A percentile compares a stretch with the other conserved stretches of the same genome.
Conservation (phyloP, 1,140 invertebrate species). For the Samia ricini region DNA sequence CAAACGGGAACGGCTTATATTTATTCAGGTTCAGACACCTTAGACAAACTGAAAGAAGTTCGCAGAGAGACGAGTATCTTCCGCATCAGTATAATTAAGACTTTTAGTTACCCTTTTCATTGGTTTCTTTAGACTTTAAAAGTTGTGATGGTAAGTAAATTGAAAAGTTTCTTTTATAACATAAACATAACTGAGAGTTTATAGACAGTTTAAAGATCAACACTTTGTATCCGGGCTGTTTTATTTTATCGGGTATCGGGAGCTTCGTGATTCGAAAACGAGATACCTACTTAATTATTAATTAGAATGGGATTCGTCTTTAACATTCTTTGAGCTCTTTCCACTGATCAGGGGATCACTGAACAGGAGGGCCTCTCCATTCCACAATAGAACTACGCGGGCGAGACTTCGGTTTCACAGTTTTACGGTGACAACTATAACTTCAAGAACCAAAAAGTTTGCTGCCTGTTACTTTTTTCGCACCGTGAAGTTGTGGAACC, state of each 20-base stretch:
- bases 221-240: background rate
- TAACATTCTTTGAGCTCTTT: too few species aligned
- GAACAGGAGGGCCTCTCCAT: too few species aligned
- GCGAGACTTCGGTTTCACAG: too few species aligned
- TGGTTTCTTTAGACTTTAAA: slow-evolving; percentile 14
- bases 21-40: slow-evolving; percentile 12
- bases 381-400: too few species aligned
- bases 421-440: too few species aligned
- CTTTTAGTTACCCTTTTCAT: slow-evolving; percentile 13
- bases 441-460: too few species aligned
- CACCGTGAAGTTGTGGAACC: too few species aligned
- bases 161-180: slow-evolving; percentile 12
- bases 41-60: slow-evolving; percentile 11
- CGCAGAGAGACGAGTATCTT: slow-evolving; percentile 4
- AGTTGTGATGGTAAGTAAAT: slow-evolving; percentile 13
- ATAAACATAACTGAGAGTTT: background rate
- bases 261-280: background rate
- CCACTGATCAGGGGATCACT: too few species aligned
- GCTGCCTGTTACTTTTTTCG: too few species aligned
- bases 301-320: too few species aligned
- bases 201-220: background rate
- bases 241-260: background rate
- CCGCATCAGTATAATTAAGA: slow-evolving; percentile 16
- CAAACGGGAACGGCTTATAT: background rate
- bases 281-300: background rate